Percentiles rank a stretch among this genome's conserved stretches.
Evolutionary conservation across 2,888 invertebrate species (phyloP).

Genomic region (Eugnorisma glareosa): DNA sequence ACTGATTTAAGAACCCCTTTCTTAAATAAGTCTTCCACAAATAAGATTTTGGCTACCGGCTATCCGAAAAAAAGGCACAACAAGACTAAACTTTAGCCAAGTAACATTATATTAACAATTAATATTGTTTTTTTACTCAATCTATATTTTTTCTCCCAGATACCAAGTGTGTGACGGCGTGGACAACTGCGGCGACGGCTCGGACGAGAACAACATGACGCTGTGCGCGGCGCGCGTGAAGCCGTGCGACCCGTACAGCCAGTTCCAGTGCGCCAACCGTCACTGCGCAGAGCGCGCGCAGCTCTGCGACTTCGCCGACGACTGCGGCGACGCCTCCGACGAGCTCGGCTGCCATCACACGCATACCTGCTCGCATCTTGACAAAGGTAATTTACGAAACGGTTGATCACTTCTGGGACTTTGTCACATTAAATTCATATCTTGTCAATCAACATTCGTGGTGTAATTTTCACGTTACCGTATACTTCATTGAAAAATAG

Average conservation of each 20-base stretch:
- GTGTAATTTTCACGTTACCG: background rate
- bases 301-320: conserved; percentile 97
- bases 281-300: conserved; percentile 95
- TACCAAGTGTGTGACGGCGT: conserved; percentile 97
- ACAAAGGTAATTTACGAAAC: conserved; percentile 77
- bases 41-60: too few species aligned
- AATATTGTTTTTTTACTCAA: background rate
- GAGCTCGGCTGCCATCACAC: conserved; percentile 96
- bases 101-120: background rate
- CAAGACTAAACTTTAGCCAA: background rate
- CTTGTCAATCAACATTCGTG: background rate
- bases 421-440: background rate
- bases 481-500: background rate
- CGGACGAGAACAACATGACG: conserved; percentile 98
- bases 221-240: conserved; percentile 94
- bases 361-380: conserved; percentile 88
- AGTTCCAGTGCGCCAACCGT: conserved; percentile 97
- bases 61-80: background rate
- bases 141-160: conserved; percentile 68
- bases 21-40: too few species aligned
- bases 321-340: conserved; percentile 97
- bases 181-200: conserved; percentile 98
- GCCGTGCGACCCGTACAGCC: conserved; percentile 94
- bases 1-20: background rate
- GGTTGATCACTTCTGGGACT: background rate